Evolutionary conservation across 2,113 vertebrate genomes (phyloP).

Genomic region (Mystacornis crossleyi): DNA sequence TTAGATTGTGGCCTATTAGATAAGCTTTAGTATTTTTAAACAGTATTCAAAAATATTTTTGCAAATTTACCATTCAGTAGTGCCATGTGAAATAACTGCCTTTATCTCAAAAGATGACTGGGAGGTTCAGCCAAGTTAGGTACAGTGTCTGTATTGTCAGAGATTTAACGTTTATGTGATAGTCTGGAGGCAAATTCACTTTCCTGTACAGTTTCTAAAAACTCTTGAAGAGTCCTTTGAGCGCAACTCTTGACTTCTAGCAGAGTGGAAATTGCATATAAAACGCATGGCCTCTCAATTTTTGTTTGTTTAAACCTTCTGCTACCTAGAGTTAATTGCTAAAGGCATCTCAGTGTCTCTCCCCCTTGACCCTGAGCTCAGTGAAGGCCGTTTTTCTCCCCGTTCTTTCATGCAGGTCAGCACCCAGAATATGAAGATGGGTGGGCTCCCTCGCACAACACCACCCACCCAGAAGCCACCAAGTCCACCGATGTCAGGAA

Average conservation of each 20-base stretch:
- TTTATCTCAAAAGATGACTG: neutral
- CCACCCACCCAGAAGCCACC: conserved; percentile 98
- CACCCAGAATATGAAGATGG: conserved; percentile 98
- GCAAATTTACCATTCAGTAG: neutral
- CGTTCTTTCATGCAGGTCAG: conserved; percentile 83
- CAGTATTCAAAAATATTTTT: neutral
- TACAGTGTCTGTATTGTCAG: conserved; percentile 16
- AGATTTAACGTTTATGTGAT: conserved; percentile 48
- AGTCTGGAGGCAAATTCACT: conserved; percentile 69
- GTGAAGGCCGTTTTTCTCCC: conserved; percentile 46
- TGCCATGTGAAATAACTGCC: neutral
- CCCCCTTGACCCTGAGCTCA: conserved; percentile 32
- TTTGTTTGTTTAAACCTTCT: conserved; percentile 57
- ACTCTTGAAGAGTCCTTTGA: conserved; percentile 75
- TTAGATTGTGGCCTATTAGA: neutral
- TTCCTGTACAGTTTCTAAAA: conserved; percentile 23
- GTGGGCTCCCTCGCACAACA: conserved; percentile 91
- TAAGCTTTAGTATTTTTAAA: neutral
- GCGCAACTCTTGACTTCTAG: conserved; percentile 72
- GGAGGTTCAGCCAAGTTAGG: conserved; percentile 27
- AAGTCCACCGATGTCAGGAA: conserved; percentile 93
- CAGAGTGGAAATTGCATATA: conserved; percentile 68
- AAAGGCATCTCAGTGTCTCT: neutral
- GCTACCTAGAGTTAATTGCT: conserved; percentile 37
- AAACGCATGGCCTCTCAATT: conserved; percentile 72